A percentile compares a stretch with the other conserved stretches of the same genome.
phyloP scores from a whole-genome alignment of 2,797 vertebrate species.

The Schizopygopsis malacanthus region DNA sequence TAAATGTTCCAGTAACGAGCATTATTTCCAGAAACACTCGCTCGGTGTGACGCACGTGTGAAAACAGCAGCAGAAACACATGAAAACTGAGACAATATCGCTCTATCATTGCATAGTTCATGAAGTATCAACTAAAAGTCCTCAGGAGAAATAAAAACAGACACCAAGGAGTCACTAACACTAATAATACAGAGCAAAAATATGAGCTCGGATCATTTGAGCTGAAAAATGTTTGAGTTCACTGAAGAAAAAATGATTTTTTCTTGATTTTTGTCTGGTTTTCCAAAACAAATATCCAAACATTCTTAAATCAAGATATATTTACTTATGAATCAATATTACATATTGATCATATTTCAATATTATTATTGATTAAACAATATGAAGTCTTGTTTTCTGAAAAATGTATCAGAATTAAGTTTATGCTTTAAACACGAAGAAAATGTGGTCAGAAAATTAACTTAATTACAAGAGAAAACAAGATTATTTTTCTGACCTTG shows the following conservation, averaged over 20 bases:
- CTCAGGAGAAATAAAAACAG: neutral
- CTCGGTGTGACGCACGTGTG: neutral
- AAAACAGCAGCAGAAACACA: neutral
- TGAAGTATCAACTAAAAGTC: neutral
- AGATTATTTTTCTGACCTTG: too few relatives aligned
- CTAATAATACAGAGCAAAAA: neutral
- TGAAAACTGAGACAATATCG: neutral
- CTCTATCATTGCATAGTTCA: neutral
- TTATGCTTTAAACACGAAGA: neutral
- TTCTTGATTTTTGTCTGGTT: too few relatives aligned
- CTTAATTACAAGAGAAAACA: neutral
- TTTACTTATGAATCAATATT: too few relatives aligned
- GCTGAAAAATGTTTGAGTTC: neutral
- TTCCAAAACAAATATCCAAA: too few relatives aligned
- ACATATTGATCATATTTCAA: too few relatives aligned
- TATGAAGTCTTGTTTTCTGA: neutral
- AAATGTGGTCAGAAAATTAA: neutral
- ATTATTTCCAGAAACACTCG: conserved; percentile 12
- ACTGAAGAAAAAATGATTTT: too few relatives aligned
- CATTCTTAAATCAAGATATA: too few relatives aligned
- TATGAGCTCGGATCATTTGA: neutral
- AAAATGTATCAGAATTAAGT: neutral
- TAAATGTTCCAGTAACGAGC: neutral
- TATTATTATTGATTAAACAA: neutral
- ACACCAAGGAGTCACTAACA: neutral